Percentiles rank a stretch among this genome's conserved stretches.
phyloP scores from a whole-genome alignment of 2,113 vertebrate genomes.

The Pollachius pollachius region DNA sequence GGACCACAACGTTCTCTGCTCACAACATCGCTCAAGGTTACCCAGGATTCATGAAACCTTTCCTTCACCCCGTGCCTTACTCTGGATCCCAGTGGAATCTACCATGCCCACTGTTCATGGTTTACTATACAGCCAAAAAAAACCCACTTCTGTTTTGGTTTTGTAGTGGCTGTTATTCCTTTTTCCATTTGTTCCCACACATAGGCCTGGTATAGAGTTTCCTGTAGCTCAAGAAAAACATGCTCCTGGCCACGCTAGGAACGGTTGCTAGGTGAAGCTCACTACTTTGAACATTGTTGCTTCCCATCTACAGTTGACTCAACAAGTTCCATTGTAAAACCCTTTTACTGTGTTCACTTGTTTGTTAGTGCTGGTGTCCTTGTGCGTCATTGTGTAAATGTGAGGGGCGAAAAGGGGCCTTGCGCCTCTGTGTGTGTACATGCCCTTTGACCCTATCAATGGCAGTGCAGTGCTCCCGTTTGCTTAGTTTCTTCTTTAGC shows the following conservation, averaged over 20 bases:
- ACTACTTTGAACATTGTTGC: neutral
- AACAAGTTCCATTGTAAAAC: conserved; percentile 19
- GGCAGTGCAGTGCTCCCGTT: conserved; percentile 10
- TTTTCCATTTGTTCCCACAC: neutral
- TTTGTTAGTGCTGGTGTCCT: neutral
- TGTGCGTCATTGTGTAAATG: conserved; percentile 3
- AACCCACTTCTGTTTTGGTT: too few relatives aligned
- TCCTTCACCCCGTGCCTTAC: too few relatives aligned
- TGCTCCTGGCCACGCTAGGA: neutral
- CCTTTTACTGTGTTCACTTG: neutral
- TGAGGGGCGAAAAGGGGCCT: neutral
- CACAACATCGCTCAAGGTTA: too few relatives aligned
- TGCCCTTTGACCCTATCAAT: conserved; percentile 23
- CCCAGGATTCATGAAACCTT: too few relatives aligned
- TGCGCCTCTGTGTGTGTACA: neutral
- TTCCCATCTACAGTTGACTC: conserved; percentile 10
- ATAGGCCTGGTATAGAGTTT: neutral
- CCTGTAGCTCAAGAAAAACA: neutral
- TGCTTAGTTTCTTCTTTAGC: conserved; percentile 26
- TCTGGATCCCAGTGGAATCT: too few relatives aligned
- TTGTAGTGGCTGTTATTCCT: too few relatives aligned
- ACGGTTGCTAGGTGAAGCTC: neutral
- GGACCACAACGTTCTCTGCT: too few relatives aligned
- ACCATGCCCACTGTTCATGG: too few relatives aligned
- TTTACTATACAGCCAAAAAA: too few relatives aligned